Evolutionary conservation across 2,113 vertebrate species (phyloP), one percentile per base, ranked within the genome.

Genomic region (Brachionichthys hirsutus): DNA sequence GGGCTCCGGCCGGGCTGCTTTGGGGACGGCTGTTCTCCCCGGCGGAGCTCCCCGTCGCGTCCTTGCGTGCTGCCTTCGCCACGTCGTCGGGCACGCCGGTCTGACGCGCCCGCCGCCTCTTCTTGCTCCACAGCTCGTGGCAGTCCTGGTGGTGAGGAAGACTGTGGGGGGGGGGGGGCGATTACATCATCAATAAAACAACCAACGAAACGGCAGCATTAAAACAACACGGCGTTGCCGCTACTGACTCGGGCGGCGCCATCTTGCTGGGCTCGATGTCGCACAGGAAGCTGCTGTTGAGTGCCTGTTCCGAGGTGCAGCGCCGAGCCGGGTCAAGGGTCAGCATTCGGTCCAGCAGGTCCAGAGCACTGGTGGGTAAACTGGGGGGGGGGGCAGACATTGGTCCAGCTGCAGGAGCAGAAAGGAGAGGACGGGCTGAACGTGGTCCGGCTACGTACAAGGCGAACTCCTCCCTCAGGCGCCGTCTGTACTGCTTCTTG

Each of bases 121-220:
- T 98, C 89, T 99, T 98, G 84, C 96, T 99, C 97, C 97, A 99
- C 47, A 99, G 90, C 89, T 99, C 97, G 12, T 99, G 97, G 79
- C 97, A 99, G 75, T 99, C 97, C 87, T 99, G 97, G 90, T 95
- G 96, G 82, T 94, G 96, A 34, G 97, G 97, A 56, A 98, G 94
- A 85, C 97, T 99, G 78, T 2, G 84, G 75, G 74, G 79, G 20
- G 63, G 50, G 38, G 1, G 15, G 13, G 38, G 1, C 13, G 13
- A 5, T 1, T 18, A 44, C 13, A 50, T 14, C 13, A 34, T 19
- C 8, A 30, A 34, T 19, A 3, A 30, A 9, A 50, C 3, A 2
- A 30, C 22, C 12, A 42, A 42, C 3, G 3, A 42, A 42, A 15
- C 17, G 9, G 2, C 30, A 51, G 46, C 13, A 13, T 9, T 2